Evolutionary conservation across 2,888 invertebrate genomes (phyloP).

Genomic region (Calameuta pallipes): DNA sequence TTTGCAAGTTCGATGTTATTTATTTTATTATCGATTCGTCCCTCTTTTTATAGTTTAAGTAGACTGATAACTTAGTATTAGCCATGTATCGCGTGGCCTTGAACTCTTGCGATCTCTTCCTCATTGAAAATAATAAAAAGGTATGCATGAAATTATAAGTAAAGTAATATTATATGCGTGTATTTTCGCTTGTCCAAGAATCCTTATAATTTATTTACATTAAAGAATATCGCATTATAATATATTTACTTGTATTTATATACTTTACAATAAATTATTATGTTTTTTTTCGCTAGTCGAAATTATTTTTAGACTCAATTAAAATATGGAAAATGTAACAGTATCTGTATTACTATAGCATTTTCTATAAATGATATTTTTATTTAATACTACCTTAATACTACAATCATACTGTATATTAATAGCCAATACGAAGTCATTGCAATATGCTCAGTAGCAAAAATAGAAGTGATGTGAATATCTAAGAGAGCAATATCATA

Average conservation of each 20-base stretch:
- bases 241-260: slow-evolving; percentile 42
- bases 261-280: slow-evolving; percentile 44
- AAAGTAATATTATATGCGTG: neutral
- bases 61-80: neutral
- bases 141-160: neutral
- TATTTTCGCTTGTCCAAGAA: neutral
- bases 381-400: neutral
- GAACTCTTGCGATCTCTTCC: neutral
- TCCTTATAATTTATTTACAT: slow-evolving; percentile 37
- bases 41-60: neutral
- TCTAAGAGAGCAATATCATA: slow-evolving; percentile 11
- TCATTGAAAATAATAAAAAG: neutral
- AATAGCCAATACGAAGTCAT: neutral
- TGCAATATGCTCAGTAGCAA: neutral
- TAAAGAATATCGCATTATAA: slow-evolving; percentile 31
- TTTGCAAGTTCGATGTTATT: neutral
- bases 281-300: slow-evolving; percentile 4
- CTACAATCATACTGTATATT: neutral
- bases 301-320: neutral
- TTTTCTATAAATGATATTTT: neutral
- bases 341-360: neutral
- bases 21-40: neutral
- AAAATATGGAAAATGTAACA: slow-evolving; percentile 7
- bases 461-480: neutral
- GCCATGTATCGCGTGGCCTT: neutral